Evolutionary conservation across 1,140 invertebrate species (phyloP).

Genomic region (Drosophila melanogaster): DNA sequence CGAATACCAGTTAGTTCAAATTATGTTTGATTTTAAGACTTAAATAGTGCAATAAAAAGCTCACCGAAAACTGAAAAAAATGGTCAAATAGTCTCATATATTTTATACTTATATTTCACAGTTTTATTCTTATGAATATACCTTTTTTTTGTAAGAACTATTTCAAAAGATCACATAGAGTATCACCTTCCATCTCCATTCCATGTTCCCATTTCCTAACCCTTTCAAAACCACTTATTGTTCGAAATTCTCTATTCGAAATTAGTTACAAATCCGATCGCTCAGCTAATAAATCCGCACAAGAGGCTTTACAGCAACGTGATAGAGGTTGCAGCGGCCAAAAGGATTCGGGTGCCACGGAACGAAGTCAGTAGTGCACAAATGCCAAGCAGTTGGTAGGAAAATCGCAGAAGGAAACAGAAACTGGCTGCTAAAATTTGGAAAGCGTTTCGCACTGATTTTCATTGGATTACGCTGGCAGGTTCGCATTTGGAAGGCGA

Average conservation of each 20-base stretch:
- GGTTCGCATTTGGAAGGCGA: constrained; percentile 15
- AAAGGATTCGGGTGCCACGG: constrained; percentile 40
- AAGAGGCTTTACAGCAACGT: constrained; percentile 35
- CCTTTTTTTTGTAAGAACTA: no score
- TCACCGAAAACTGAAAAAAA: no score
- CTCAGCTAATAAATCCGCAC: constrained; percentile 40
- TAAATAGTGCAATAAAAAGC: no score
- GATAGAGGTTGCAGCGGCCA: constrained; percentile 42
- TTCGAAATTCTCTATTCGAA: neutral
- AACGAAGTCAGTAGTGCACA: constrained; percentile 29
- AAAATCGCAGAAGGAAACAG: constrained; percentile 18
- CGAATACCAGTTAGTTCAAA: no score
- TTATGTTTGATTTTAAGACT: no score
- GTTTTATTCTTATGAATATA: no score
- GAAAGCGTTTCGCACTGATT: constrained; percentile 68
- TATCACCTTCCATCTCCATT: no score
- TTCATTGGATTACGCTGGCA: constrained; percentile 64
- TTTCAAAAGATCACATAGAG: no score
- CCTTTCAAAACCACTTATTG: neutral
- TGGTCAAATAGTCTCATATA: no score
- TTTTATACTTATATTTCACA: no score
- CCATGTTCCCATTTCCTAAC: no score
- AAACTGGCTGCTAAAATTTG: constrained; percentile 53
- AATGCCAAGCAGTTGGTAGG: constrained; percentile 53
- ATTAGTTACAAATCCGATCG: constrained; percentile 26